These are phyloP conservation scores for Orestias chungarensis DNA, from an alignment of 2,797 vertebrate species.

Conservation along the genomic window DNA sequence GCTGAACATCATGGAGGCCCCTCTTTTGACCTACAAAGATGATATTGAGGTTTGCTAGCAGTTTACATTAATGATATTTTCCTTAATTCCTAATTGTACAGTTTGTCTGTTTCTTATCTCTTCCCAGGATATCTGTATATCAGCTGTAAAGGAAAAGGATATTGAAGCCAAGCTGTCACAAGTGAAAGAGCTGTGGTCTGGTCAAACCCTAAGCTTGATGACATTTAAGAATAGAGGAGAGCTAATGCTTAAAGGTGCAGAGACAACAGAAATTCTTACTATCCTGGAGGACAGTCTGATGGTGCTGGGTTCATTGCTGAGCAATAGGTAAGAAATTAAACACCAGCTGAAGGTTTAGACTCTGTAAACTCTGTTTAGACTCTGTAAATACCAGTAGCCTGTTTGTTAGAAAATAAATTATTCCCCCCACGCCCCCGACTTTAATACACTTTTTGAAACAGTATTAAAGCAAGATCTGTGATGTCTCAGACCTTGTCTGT, in stretches of 20 bases:
- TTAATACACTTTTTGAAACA: neutral
- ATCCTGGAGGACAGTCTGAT: constrained; percentile 90
- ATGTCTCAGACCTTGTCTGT: constrained; percentile 6
- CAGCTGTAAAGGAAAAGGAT: constrained; percentile 89
- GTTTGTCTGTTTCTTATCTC: neutral
- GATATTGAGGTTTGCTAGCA: constrained; percentile 86
- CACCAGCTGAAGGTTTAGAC: neutral
- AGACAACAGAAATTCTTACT: constrained; percentile 83
- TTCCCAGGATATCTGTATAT: constrained; percentile 88
- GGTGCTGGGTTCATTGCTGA: constrained; percentile 88
- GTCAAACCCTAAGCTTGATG: constrained; percentile 80
- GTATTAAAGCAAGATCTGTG: neutral
- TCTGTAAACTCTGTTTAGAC: neutral
- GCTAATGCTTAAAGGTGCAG: constrained; percentile 86
- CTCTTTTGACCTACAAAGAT: constrained; percentile 87
- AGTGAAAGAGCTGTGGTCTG: constrained; percentile 86
- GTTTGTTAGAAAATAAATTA: no score
- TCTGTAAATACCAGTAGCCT: neutral
- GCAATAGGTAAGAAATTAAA: constrained; percentile 82
- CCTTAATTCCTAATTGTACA: neutral
- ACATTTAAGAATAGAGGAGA: constrained; percentile 90
- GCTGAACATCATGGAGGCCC: constrained; percentile 88
- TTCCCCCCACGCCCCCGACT: neutral
- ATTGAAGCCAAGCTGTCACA: constrained; percentile 91
- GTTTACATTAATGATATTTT: constrained; percentile 6